Evolutionary conservation across 2,888 invertebrate species (phyloP), one percentile per base, ranked within the genome.

Genomic region (Helicoverpa assulta): DNA sequence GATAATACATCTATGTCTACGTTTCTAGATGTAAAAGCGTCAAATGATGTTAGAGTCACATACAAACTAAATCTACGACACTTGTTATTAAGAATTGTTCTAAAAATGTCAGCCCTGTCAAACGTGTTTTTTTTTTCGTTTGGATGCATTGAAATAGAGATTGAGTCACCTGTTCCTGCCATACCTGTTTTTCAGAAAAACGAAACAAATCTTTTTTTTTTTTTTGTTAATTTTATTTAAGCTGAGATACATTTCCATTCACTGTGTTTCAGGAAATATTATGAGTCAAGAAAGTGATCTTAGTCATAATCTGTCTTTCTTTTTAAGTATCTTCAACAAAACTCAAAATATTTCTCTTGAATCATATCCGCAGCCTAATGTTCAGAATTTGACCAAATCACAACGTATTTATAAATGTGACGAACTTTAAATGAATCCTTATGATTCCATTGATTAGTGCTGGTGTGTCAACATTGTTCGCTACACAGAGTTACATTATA

Each of bases 321-420:
- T 57, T 21, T 64, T 57, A 18, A 40, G 54, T 51, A 60, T 29
- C 12, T 16, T 43, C 1, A 51, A 14, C 19, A 47, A 51, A 59
- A 16, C 53, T 26, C 7, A 43, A 40, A 16, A 60, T 33, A 43
- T 14, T 33, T 40, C 51, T n/a, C 33, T 67, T 72, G 62, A 72
- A 26, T 76, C 69, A 73, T 33, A 54, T 65, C 59, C 65, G 62
- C 21, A 50, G 16, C 57, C n/a, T 26, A 64, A 57, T n/a, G 1
- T 60, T 58, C 26, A 54, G n/a, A 57, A 37, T 56, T 14, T 51
- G 19, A 26, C 26, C 16, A 33, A 69, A 62, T 51, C 65, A 60
- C 37, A 26, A 26, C 37, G 12, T 73, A 76, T 69, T 73, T 69
- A 57, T 60, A 62, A 62, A 62, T 56, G 18, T 69, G 62, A 59